A percentile compares a stretch with the other conserved stretches of the same genome.
Evolutionary conservation across 2,113 vertebrate species (phyloP).

Genomic region (Tilapia sparmanii): DNA sequence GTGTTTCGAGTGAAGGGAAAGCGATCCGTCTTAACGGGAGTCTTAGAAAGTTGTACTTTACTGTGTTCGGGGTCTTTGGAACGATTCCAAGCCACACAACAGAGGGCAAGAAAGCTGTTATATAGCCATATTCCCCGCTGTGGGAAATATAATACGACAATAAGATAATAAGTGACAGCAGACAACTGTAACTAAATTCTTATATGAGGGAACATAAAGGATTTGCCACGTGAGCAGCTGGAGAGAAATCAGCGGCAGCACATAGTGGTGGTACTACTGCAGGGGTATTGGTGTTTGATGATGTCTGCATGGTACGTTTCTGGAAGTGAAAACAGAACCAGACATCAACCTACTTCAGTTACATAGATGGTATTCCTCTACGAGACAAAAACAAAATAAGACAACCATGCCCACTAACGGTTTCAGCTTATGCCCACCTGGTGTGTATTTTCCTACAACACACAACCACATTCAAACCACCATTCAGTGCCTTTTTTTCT

Average conservation of each 20-base stretch:
- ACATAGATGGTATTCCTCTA: background rate
- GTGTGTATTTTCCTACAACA: background rate
- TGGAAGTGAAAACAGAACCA: background rate
- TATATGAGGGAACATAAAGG: constrained; percentile 38
- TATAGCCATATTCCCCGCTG: background rate
- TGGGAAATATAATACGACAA: constrained; percentile 60
- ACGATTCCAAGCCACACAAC: constrained; percentile 60
- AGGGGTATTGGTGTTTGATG: background rate
- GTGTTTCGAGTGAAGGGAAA: constrained; percentile 61
- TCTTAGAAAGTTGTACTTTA: constrained; percentile 56
- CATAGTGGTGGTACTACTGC: background rate
- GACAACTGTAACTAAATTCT: constrained; percentile 55
- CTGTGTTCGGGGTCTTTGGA: constrained; percentile 61
- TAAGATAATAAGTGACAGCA: constrained; percentile 53
- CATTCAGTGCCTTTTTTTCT: background rate
- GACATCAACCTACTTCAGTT: background rate
- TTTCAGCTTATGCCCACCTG: constrained; percentile 26
- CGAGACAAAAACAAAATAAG: constrained; percentile 6
- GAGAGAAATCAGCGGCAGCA: background rate
- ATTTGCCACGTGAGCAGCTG: constrained; percentile 8
- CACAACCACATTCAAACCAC: background rate
- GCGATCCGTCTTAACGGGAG: constrained; percentile 56
- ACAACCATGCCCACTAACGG: background rate
- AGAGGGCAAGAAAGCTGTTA: constrained; percentile 36
- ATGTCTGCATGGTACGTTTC: constrained; percentile 1